Conservation (phyloP, 2,888 invertebrate genomes). For the Andrena flavipes region DNA sequence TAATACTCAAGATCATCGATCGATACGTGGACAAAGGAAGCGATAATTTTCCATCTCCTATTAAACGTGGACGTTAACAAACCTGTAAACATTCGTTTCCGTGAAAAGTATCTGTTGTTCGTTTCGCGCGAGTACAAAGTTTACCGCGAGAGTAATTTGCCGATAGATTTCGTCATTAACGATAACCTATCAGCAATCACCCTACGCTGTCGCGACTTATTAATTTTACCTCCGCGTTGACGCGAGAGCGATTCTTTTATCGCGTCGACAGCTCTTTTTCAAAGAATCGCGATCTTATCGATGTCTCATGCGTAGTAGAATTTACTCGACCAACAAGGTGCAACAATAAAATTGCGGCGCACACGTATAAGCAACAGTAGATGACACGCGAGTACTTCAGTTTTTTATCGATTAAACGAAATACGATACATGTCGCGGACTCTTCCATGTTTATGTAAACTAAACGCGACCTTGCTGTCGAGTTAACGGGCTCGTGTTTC, state of each 20-base stretch:
- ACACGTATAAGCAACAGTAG: neutral
- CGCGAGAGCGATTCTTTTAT: no score
- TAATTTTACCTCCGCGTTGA: no score
- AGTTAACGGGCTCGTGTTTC: no score
- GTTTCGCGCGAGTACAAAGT: conserved; percentile 24
- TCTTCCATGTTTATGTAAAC: no score
- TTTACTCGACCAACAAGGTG: neutral
- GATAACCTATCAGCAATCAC: conserved; percentile 25
- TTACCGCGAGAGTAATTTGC: neutral
- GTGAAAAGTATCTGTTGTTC: neutral
- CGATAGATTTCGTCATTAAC: conserved; percentile 8
- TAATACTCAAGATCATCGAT: neutral
- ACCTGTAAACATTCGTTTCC: neutral
- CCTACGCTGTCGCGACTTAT: neutral
- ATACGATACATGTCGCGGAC: neutral
- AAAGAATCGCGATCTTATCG: neutral
- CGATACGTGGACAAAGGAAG: neutral
- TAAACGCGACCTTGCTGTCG: no score
- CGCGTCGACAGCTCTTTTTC: neutral
- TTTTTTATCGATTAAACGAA: conserved; percentile 1
- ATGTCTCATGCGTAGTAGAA: neutral
- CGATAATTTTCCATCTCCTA: neutral
- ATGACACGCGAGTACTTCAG: conserved; percentile 7
- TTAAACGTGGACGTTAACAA: conserved; percentile 1
- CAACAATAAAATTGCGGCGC: neutral